Conservation (phyloP, 2,113 vertebrate genomes). For the Alectura lathami region DNA sequence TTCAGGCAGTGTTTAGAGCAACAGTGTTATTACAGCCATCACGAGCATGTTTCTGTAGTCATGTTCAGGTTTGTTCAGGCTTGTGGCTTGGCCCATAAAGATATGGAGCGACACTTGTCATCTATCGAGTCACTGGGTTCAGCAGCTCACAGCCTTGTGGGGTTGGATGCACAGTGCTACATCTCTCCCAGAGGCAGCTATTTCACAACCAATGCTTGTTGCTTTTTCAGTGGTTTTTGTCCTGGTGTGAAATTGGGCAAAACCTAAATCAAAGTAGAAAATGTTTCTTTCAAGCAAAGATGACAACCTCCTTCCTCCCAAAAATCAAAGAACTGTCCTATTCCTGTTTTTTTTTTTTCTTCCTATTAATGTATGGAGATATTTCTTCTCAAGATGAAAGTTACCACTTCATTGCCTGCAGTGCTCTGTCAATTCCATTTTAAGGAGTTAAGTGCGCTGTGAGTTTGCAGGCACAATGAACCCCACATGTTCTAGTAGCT, state of each 20-base stretch:
- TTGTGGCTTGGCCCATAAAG: not conserved
- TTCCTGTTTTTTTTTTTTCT: slow-evolving; percentile 34
- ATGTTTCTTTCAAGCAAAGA: not conserved
- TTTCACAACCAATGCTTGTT: not conserved
- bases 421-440: slow-evolving; percentile 50
- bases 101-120: not conserved
- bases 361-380: slow-evolving; percentile 62
- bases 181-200: not conserved
- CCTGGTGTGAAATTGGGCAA: not conserved
- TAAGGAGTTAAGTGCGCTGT: slow-evolving; percentile 54
- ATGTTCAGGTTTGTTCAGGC: not conserved
- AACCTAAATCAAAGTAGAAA: not conserved
- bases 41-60: not conserved
- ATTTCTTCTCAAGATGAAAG: slow-evolving; percentile 69
- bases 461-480: slow-evolving; percentile 51
- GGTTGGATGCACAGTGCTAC: not conserved
- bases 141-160: not conserved
- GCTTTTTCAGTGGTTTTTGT: not conserved
- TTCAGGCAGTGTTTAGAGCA: rapidly evolving
- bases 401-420: slow-evolving; percentile 31
- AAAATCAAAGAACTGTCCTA: not conserved
- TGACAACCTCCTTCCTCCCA: not conserved
- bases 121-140: not conserved
- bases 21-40: not conserved
- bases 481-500: not conserved